Percentiles rank a stretch among this genome's conserved stretches.
Conservation (phyloP, 2,797 vertebrate genomes). For the Falco naumanni region DNA sequence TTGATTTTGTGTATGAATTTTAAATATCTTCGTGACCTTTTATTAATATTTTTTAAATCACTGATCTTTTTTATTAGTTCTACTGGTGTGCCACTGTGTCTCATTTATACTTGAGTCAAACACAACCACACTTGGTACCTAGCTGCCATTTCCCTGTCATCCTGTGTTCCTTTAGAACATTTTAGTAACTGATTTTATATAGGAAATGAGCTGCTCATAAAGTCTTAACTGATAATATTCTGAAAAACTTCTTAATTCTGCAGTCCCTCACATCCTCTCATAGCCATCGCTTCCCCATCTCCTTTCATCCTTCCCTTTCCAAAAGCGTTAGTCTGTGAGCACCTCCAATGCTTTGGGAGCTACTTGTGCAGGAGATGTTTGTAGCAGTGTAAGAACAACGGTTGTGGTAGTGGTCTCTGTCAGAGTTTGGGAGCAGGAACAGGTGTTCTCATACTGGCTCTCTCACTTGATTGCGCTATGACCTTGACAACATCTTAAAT, state of each 20-base stretch:
- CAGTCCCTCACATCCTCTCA: background rate
- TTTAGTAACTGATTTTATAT: background rate
- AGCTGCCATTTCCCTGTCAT: background rate
- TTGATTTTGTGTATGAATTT: background rate
- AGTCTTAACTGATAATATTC: background rate
- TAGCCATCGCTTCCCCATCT: background rate
- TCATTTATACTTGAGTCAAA: background rate
- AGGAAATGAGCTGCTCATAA: background rate
- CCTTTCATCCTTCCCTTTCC: background rate
- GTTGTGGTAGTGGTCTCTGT: background rate
- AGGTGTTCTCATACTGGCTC: background rate
- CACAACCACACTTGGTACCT: background rate
- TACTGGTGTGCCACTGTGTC: background rate
- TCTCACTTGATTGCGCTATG: background rate
- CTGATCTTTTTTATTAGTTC: background rate
- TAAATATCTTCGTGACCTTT: background rate
- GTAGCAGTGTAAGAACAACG: background rate
- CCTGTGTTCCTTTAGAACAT: background rate
- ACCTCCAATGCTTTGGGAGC: background rate
- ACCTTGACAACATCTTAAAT: background rate
- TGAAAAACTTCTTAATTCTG: background rate
- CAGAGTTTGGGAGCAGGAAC: background rate
- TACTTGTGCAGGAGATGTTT: rapidly evolving
- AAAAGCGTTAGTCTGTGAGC: background rate
- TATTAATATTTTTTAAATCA: background rate